A percentile compares a stretch with the other conserved stretches of the same genome.
Conservation (phyloP, 1,140 invertebrate genomes). For the Drosophila nikananu region DNA sequence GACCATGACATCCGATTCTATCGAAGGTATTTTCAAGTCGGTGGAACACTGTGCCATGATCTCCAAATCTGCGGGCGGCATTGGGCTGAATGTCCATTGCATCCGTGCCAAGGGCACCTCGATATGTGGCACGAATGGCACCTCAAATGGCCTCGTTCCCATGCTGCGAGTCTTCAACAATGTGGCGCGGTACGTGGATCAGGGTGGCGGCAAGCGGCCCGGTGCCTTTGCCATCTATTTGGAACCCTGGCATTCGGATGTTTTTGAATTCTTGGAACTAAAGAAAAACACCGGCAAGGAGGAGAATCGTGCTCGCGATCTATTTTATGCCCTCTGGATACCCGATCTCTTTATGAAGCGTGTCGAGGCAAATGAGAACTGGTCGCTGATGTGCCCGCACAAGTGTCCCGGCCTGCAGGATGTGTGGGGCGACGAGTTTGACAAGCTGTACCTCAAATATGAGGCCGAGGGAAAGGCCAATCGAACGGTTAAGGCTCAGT, state of each 20-base stretch:
- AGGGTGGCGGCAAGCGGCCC: slow-evolving; percentile 99
- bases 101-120: slow-evolving; percentile 96
- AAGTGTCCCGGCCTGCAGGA: slow-evolving; percentile 96
- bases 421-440: slow-evolving; percentile 98
- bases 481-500: slow-evolving; percentile 93
- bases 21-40: slow-evolving; percentile 99
- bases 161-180: slow-evolving; percentile 99
- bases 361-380: slow-evolving; percentile 94
- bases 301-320: slow-evolving; percentile 95
- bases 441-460: slow-evolving; percentile 95
- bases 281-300: slow-evolving; percentile 98
- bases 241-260: slow-evolving; percentile 99
- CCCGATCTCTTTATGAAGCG: slow-evolving; percentile 99
- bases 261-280: slow-evolving; percentile 97
- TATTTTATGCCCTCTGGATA: slow-evolving; percentile 99
- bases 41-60: slow-evolving; percentile 98
- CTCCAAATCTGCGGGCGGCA: slow-evolving; percentile 98
- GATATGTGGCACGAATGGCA: slow-evolving; percentile 97
- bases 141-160: slow-evolving; percentile 98
- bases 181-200: slow-evolving; percentile 98
- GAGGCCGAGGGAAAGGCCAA: slow-evolving; percentile 93
- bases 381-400: slow-evolving; percentile 99
- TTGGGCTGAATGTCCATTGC: slow-evolving; percentile 98
- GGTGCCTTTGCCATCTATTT: slow-evolving; percentile 99
- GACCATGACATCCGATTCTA: slow-evolving; percentile 98